Evolutionary conservation across 2,888 invertebrate genomes (phyloP).

Genomic region (Polyploca ridens): DNA sequence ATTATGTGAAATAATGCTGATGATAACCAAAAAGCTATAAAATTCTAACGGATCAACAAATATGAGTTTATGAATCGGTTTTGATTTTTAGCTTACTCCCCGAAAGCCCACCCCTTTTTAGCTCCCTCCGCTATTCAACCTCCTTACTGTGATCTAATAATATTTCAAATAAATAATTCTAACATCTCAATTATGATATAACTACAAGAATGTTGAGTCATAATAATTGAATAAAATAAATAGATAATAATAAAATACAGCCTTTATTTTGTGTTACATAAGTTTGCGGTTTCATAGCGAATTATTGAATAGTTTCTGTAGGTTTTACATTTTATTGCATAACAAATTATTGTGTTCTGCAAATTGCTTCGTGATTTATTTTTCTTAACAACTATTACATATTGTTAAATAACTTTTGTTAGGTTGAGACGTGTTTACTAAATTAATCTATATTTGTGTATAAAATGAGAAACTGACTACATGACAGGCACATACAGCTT

Average conservation of each 20-base stretch:
- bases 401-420: background rate
- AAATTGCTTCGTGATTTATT: background rate
- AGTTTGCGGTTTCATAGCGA: slow-evolving; percentile 10
- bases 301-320: background rate
- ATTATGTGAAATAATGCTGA: too few relatives aligned
- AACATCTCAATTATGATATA: background rate
- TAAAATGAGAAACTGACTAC: too few relatives aligned
- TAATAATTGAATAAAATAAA: slow-evolving; percentile 15
- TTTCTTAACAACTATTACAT: background rate
- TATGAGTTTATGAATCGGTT: too few relatives aligned
- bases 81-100: too few relatives aligned
- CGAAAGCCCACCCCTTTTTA: too few relatives aligned
- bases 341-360: slow-evolving; percentile 5
- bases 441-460: too few relatives aligned
- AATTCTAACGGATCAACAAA: too few relatives aligned
- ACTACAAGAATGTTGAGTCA: slow-evolving; percentile 6
- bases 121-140: too few relatives aligned
- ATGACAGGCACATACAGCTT: too few relatives aligned
- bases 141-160: background rate
- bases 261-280: slow-evolving; percentile 10
- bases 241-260: slow-evolving; percentile 2
- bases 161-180: background rate
- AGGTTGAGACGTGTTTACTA: too few relatives aligned
- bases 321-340: slow-evolving; percentile 15
- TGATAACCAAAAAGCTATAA: too few relatives aligned